Evolutionary conservation across 2,797 vertebrate genomes (phyloP), one percentile per base, ranked within the genome.

Genomic region (Typhlichthys eigenmanni): DNA sequence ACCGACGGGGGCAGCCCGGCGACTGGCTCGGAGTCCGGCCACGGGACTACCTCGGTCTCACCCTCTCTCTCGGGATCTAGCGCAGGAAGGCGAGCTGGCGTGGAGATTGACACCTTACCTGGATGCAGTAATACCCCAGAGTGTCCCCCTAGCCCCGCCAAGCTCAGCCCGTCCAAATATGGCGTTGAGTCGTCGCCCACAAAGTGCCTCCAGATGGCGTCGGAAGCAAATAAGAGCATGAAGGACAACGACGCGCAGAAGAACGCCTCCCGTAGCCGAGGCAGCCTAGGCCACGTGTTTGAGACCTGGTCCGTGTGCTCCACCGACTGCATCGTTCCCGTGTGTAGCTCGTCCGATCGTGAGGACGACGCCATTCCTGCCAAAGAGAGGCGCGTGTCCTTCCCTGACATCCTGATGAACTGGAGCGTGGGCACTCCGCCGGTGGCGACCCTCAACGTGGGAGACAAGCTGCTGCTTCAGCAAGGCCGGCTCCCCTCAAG

Each of bases 11-110:
- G 43, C 32, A 77, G 71, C 46, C 80, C 63, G 12, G 3, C 48
- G 0, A 4, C 47, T 2, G 5, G 70, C 17, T 76, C 79, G 1
- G 89, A 91, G 14, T 91, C 87, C 13, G 87, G 88, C 0, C 64
- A 55, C 13, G 88, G 66, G 51, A 88, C 79, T 0, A 29, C 58
- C 3, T 70, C 71, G 0, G 69, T 45, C 50, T 83, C 81, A 1
- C 78, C 79, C 1, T 66, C 67, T 0, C 78, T 80, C 5, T 75
- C 75, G 38, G 79, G 53, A 3, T 71, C 72, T 2, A 59, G 47
- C 58, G 69, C 74, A 12, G 64, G 71, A 2, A 82, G 72, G 52
- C 65, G 0, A 14, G 32, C 13, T 7, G 34, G 13, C 13, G 38
- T 16, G 2, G 61, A 70, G 19, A 56, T 56, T 12, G 29, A 13